phyloP scores from a whole-genome alignment of 2,888 invertebrate genomes.

The Brachypalpus laphriformis region DNA sequence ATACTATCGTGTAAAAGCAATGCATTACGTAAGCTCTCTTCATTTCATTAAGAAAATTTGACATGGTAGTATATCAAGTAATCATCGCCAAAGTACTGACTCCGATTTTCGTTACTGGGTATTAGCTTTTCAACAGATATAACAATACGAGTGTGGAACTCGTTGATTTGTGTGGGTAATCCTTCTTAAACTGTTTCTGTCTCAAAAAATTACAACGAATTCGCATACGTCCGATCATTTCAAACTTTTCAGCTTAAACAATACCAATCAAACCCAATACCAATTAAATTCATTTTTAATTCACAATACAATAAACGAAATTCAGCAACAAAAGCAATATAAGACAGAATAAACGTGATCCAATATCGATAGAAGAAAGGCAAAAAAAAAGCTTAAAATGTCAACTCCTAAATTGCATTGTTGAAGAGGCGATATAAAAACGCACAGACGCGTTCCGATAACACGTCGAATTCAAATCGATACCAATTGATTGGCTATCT shows the following conservation, averaged over 20 bases:
- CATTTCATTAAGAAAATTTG: no score
- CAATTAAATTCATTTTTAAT: constrained; percentile 40
- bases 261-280: neutral
- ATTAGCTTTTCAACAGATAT: no score
- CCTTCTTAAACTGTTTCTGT: no score
- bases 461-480: constrained; percentile 67
- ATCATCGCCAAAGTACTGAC: no score
- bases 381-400: constrained; percentile 26
- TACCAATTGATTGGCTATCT: constrained; percentile 70
- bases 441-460: constrained; percentile 40
- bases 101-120: no score
- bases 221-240: no score
- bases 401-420: constrained; percentile 65
- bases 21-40: no score
- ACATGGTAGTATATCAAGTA: no score
- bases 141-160: no score
- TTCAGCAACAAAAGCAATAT: constrained; percentile 14
- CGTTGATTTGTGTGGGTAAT: no score
- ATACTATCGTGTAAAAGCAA: no score
- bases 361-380: constrained; percentile 28
- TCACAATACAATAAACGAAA: constrained; percentile 45
- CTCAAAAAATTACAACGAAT: no score
- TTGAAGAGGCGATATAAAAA: constrained; percentile 48
- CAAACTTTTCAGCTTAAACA: neutral
- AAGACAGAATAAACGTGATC: constrained; percentile 44